Conservation (phyloP, 2,888 invertebrate species). For the Lamellibrachia columna region DNA sequence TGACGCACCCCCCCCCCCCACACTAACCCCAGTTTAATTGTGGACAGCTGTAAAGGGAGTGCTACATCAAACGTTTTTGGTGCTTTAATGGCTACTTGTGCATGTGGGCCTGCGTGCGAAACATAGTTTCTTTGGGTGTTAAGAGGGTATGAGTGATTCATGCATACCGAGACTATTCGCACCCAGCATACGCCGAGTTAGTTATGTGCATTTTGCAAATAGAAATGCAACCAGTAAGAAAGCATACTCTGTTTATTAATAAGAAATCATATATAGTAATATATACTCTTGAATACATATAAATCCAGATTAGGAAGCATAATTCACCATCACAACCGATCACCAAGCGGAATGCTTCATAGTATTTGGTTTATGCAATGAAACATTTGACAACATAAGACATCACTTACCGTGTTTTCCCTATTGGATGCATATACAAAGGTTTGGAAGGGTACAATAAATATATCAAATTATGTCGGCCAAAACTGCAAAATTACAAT, state of each 20-base stretch:
- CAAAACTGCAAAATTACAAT: not conserved
- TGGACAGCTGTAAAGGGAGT: no score
- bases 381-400: not conserved
- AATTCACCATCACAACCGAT: not conserved
- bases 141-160: no score
- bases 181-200: not conserved
- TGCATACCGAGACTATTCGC: not conserved
- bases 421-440: not conserved
- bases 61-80: no score
- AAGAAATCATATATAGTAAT: slow-evolving; percentile 6
- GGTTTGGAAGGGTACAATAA: not conserved
- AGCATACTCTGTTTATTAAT: not conserved
- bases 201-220: not conserved
- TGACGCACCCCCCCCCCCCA: no score
- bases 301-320: not conserved
- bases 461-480: not conserved
- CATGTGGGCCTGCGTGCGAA: no score
- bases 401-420: not conserved
- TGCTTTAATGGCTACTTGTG: no score
- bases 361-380: not conserved
- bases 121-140: no score
- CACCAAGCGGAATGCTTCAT: not conserved
- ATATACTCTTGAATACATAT: not conserved
- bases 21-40: no score
- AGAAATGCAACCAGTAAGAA: not conserved